phyloP scores from a whole-genome alignment of 2,113 vertebrate species.

The Catharus fuscescens region DNA sequence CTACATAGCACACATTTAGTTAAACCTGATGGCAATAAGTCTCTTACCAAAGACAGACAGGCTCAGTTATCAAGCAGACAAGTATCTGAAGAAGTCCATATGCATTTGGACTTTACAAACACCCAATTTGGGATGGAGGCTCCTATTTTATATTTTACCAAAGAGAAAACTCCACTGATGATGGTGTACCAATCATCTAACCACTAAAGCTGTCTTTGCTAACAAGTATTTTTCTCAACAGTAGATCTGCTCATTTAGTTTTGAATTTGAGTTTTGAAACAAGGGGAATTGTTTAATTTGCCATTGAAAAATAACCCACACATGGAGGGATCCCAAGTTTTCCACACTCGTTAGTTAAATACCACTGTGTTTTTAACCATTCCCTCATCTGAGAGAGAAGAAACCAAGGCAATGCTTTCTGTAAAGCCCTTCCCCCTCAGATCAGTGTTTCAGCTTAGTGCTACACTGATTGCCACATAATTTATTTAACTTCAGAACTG shows the following conservation, averaged over 20 bases:
- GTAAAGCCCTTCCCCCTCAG: neutral
- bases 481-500: neutral
- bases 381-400: neutral
- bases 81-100: neutral
- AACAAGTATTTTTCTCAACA: neutral
- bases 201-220: neutral
- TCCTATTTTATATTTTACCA: neutral
- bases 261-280: neutral
- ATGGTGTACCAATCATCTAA: no score
- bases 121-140: neutral
- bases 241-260: neutral
- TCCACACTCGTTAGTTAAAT: neutral
- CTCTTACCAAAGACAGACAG: neutral
- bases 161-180: neutral
- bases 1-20: neutral
- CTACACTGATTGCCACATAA: neutral
- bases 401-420: neutral
- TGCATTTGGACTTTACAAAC: neutral
- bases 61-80: neutral
- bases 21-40: neutral
- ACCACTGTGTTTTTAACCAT: neutral
- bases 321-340: neutral
- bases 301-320: neutral
- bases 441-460: neutral
- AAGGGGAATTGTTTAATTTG: neutral